Evolutionary conservation across 2,888 invertebrate species (phyloP).

Genomic region (Tetranychus piercei): DNA sequence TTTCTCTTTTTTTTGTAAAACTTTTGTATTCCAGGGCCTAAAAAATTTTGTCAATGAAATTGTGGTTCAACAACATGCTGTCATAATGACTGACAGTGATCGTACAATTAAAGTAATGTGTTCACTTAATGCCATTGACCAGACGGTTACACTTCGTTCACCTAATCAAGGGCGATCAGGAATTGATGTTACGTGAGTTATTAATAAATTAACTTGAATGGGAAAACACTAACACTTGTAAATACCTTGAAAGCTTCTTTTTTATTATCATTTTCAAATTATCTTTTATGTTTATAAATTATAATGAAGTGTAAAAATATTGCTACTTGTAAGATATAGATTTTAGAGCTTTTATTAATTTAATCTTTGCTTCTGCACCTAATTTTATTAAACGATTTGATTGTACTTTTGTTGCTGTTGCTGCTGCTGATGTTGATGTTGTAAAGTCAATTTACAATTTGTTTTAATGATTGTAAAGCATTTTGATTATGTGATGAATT

Average conservation of each 20-base stretch:
- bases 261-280: too few species aligned
- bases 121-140: conserved; percentile 35
- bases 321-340: too few species aligned
- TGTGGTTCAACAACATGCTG: conserved; percentile 36
- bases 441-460: too few species aligned
- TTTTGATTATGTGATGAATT: too few species aligned
- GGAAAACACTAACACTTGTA: not conserved
- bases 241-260: too few species aligned
- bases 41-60: conserved; percentile 36
- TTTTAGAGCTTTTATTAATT: not conserved
- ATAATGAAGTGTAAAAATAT: too few species aligned
- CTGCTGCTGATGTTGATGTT: too few species aligned
- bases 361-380: not conserved
- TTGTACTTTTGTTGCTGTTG: too few species aligned
- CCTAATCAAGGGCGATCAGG: conserved; percentile 29
- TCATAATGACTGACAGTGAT: conserved; percentile 37
- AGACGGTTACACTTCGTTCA: conserved; percentile 32
- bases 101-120: conserved; percentile 36
- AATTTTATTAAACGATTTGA: too few species aligned
- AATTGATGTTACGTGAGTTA: conserved; percentile 32
- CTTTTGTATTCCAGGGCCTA: conserved; percentile 28
- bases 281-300: too few species aligned
- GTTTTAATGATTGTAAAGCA: too few species aligned
- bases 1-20: not conserved
- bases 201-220: conserved; percentile 8